phyloP scores from a whole-genome alignment of 2,113 vertebrate species.

The Callospermophilus lateralis region DNA sequence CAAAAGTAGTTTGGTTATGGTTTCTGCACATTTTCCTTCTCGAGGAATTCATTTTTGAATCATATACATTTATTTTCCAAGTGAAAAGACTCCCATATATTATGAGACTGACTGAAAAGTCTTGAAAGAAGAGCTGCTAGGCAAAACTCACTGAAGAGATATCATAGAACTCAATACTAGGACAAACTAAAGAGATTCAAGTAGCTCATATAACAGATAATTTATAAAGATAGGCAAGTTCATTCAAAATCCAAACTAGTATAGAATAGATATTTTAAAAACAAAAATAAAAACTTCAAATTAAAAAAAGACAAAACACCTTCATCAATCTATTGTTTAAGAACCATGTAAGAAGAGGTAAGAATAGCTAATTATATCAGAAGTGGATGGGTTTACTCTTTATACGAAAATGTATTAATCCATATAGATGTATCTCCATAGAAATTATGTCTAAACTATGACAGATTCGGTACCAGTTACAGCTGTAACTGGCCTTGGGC shows the following conservation, averaged over 20 bases:
- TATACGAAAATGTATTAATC: background rate
- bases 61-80: constrained; percentile 18
- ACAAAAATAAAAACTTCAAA: background rate
- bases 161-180: background rate
- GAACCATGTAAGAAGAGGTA: background rate
- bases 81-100: constrained; percentile 1
- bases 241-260: background rate
- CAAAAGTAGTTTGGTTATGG: background rate
- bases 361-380: constrained; percentile 28
- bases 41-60: background rate
- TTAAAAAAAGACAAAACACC: background rate
- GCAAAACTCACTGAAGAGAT: background rate
- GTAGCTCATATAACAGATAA: background rate
- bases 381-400: background rate
- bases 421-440: background rate
- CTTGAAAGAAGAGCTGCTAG: background rate
- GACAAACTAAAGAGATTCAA: background rate
- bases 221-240: constrained; percentile 1
- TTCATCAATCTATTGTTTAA: background rate
- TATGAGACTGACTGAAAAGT: background rate
- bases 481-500: background rate
- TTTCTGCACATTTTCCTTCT: constrained; percentile 46
- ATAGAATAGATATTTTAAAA: background rate
- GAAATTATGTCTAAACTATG: background rate
- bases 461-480: background rate